Evolutionary conservation across 1,140 invertebrate genomes (phyloP).

Genomic region (Drosophila watanabei): DNA sequence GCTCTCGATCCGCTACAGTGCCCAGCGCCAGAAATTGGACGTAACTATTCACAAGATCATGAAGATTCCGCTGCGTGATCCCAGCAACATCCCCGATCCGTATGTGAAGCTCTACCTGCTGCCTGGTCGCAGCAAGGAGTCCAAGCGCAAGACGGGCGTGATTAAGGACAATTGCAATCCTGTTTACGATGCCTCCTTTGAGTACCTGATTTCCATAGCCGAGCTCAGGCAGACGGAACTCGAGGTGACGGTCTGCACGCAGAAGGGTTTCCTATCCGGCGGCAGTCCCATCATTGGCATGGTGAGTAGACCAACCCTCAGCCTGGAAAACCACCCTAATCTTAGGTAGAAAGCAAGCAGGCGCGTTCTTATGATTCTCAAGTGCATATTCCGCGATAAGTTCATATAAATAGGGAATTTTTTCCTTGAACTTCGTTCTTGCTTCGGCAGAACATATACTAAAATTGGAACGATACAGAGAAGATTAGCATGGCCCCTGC

Average conservation of each 20-base stretch:
- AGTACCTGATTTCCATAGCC: slow-evolving; percentile 92
- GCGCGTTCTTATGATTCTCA: slow-evolving; percentile 58
- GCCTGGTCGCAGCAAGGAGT: slow-evolving; percentile 94
- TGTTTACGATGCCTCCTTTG: slow-evolving; percentile 95
- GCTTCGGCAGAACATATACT: slow-evolving; percentile 93
- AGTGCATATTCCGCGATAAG: neutral
- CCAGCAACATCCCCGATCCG: slow-evolving; percentile 95
- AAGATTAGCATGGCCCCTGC: slow-evolving; percentile 97
- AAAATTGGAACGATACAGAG: slow-evolving; percentile 96
- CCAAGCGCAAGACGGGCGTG: slow-evolving; percentile 95
- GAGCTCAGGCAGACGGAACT: slow-evolving; percentile 91
- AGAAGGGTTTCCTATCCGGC: slow-evolving; percentile 92
- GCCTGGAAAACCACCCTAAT: slow-evolving; percentile 18
- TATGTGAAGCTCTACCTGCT: slow-evolving; percentile 97
- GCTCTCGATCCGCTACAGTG: slow-evolving; percentile 94
- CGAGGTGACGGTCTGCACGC: slow-evolving; percentile 93
- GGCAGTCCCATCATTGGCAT: slow-evolving; percentile 93
- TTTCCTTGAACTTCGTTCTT: slow-evolving; percentile 86
- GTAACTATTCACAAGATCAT: slow-evolving; percentile 95
- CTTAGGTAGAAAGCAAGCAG: neutral
- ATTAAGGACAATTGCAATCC: slow-evolving; percentile 96
- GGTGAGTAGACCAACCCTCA: slow-evolving; percentile 85
- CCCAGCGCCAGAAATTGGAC: slow-evolving; percentile 92
- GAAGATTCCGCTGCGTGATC: slow-evolving; percentile 95
- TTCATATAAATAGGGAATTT: slow-evolving; percentile 46